These are phyloP conservation scores for Epizoanthus stellaris DNA, from an alignment of 92 coral and sea anemone genomes.

Conservation along the genomic window DNA sequence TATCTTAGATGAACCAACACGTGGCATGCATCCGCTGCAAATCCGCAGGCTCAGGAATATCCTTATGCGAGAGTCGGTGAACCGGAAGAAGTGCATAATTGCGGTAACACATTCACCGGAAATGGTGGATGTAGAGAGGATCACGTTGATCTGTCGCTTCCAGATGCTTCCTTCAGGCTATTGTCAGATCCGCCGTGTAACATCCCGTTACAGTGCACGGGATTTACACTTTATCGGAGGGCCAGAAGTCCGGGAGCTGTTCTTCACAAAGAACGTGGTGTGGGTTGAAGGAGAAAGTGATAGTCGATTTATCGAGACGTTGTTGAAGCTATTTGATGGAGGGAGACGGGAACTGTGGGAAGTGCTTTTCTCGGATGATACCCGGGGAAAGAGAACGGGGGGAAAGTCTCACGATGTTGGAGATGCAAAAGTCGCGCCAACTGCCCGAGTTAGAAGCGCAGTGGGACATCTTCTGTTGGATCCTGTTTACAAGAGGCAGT, in stretches of 20 bases:
- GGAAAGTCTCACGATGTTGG: neutral
- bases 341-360: constrained; percentile 72
- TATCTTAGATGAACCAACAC: constrained; percentile 87
- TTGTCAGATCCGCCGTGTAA: constrained; percentile 81
- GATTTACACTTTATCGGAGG: constrained; percentile 91
- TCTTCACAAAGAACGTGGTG: constrained; percentile 82
- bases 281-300: constrained; percentile 99
- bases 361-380: constrained; percentile 49
- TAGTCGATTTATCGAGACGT: constrained; percentile 83
- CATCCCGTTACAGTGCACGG: constrained; percentile 77
- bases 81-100: constrained; percentile 78
- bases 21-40: constrained; percentile 97
- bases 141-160: constrained; percentile 85
- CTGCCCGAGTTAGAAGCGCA: constrained; percentile 19
- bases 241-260: constrained; percentile 88
- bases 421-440: neutral
- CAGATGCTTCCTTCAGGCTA: constrained; percentile 86
- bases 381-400: neutral
- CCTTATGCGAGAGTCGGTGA: constrained; percentile 86
- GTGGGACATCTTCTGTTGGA: constrained; percentile 66
- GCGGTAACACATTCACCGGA: constrained; percentile 91
- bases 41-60: constrained; percentile 83
- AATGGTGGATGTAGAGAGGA: constrained; percentile 84
- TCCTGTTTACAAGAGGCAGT: constrained; percentile 74
- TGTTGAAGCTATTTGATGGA: constrained; percentile 85